Evolutionary conservation across 2,113 vertebrate genomes (phyloP).

Genomic region (Ibidorhyncha struthersii): DNA sequence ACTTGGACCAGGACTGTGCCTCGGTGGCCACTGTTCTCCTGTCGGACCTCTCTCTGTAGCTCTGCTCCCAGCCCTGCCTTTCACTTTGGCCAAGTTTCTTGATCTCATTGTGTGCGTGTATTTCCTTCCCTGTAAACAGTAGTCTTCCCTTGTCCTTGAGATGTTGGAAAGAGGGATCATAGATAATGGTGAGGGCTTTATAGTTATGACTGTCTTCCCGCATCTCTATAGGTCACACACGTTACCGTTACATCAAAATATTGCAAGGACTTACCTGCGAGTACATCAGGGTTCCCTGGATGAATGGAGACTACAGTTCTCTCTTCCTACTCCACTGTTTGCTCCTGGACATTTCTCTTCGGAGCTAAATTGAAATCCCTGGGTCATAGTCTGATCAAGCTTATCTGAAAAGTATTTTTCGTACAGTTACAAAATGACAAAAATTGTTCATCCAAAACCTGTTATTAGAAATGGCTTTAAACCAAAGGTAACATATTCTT

Average conservation of each 20-base stretch:
- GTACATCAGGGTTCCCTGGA: background rate
- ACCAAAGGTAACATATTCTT: background rate
- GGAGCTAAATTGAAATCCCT: constrained; percentile 4
- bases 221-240: background rate
- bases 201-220: background rate
- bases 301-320: background rate
- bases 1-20: background rate
- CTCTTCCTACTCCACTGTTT: background rate
- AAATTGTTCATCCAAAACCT: background rate
- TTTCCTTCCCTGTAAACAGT: background rate
- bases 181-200: background rate
- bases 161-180: background rate
- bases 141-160: background rate
- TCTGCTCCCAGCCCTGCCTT: background rate
- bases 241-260: background rate
- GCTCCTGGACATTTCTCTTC: background rate
- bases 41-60: background rate
- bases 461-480: constrained; percentile 13
- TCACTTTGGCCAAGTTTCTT: background rate
- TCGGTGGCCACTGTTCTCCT: background rate
- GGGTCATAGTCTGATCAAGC: background rate
- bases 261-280: background rate
- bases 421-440: background rate
- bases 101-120: background rate
- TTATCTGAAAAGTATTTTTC: background rate